Evolutionary conservation across 2,888 invertebrate species (phyloP).

Genomic region (Spialia ferax): DNA sequence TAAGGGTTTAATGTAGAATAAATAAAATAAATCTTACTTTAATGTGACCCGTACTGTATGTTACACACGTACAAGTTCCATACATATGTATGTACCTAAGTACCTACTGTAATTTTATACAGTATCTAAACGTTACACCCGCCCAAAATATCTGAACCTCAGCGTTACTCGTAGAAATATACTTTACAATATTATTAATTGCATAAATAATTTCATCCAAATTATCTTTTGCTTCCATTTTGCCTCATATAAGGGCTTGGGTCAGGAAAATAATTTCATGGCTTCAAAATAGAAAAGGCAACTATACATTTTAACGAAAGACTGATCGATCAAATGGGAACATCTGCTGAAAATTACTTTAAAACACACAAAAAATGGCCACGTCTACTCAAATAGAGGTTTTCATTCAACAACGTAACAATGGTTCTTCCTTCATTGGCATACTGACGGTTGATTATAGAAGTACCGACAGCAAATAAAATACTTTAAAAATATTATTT

Average conservation of each 20-base stretch:
- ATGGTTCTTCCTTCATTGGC: conserved; percentile 85
- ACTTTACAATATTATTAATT: not conserved
- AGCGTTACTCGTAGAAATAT: not conserved
- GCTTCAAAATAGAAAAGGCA: conserved; percentile 60
- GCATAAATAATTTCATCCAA: not conserved
- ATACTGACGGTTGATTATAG: conserved; percentile 83
- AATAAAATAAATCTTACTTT: not conserved
- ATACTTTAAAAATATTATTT: not conserved
- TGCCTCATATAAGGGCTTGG: conserved; percentile 14
- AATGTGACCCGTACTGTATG: not conserved
- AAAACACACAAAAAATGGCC: conserved; percentile 77
- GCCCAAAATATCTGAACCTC: not conserved
- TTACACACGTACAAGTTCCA: too few species aligned
- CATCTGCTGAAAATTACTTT: conserved; percentile 85
- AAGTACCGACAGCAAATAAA: conserved; percentile 63
- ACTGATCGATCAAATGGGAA: conserved; percentile 76
- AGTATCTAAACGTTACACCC: not conserved
- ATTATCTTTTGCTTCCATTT: conserved; percentile 44
- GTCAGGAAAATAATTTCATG: conserved; percentile 75
- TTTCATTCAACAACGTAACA: conserved; percentile 85
- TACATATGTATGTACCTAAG: too few species aligned
- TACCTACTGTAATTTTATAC: not conserved
- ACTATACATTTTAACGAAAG: conserved; percentile 58
- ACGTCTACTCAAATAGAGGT: conserved; percentile 82
- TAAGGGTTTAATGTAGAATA: not conserved